Evolutionary conservation across 2,113 vertebrate species (phyloP), one percentile per base, ranked within the genome.

Genomic region (Panthera leo): DNA sequence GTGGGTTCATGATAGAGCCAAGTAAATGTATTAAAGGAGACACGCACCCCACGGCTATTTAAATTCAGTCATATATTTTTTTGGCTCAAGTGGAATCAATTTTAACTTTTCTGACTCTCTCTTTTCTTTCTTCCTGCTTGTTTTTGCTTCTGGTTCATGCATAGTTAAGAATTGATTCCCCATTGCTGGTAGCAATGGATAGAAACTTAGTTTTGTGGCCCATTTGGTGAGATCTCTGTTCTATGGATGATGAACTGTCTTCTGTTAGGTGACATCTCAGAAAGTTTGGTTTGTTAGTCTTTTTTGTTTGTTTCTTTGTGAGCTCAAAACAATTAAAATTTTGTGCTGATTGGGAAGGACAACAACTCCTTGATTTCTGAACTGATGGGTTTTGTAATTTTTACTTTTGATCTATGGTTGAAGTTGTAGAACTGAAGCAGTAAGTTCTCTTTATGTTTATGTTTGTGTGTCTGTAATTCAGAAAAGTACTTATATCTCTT

Each of bases 311-410:
- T 79, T 87, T 80, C 23, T 42, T 39, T 65, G 5, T 86, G 71
- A 78, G 55, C 25, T 86, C 19, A 34, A 92, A 76, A 61, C 51
- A 71, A 70, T 71, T 70, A 80, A 71, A 80, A 36, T 63, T 82
- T 31, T 58, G 10, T 45, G 11, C 51, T 29, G 25, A 19, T 15
- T 94, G 63, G 73, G 21, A 79, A 94, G 10, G 19, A 94, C 45
- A 65, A 85, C 8, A 45, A 21, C 48, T 87, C 19, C 36, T 85
- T 76, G 2, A 36, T 82, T 58, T 48, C 65, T 58, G 31, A 71
- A 61, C 15, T 87, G 63, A 48, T 29, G 27, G 86, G 29, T 34
- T 79, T 94, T 88, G 10, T 88, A 39, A 23, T 67, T 70, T 75
- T 45, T 29, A 58, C 29, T n/a, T 94, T 87, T 80, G 48, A 58